These are phyloP conservation scores for Acomys russatus DNA, from an alignment of 2,797 vertebrate species.

Conservation along the genomic window DNA sequence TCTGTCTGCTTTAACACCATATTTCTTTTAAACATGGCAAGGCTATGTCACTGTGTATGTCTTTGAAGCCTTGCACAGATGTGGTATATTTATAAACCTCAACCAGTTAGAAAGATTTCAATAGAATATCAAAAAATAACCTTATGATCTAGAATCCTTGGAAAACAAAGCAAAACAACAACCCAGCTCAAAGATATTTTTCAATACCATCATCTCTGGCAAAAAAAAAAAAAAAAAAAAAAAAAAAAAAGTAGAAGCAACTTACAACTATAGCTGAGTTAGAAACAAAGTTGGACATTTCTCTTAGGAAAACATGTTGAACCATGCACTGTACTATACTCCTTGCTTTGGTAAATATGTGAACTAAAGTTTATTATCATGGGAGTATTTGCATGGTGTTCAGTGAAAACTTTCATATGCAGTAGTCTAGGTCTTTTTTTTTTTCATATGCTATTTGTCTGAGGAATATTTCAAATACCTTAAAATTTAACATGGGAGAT, in stretches of 20 bases:
- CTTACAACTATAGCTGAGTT: background rate
- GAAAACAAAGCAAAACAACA: constrained; percentile 41
- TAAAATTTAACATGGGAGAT: background rate
- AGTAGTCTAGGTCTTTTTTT: background rate
- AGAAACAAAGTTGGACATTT: background rate
- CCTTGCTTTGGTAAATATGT: background rate
- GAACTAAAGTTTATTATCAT: background rate
- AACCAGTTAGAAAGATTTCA: background rate
- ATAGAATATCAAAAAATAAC: background rate
- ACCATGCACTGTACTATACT: background rate
- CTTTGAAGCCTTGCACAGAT: background rate
- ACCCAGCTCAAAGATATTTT: background rate
- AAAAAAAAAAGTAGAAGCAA: background rate
- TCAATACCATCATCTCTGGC: background rate
- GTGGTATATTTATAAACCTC: background rate
- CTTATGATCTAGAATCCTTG: background rate
- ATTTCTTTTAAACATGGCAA: background rate
- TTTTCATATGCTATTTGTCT: background rate
- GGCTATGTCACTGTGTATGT: background rate
- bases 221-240: too few relatives aligned
- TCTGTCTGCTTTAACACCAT: background rate
- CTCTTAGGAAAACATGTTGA: background rate
- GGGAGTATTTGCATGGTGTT: background rate
- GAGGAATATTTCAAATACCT: background rate
- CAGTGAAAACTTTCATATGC: background rate